A percentile compares a stretch with the other conserved stretches of the same genome.
Evolutionary conservation across 2,113 vertebrate genomes (phyloP).

Genomic region (Gallinago paraguaiae): DNA sequence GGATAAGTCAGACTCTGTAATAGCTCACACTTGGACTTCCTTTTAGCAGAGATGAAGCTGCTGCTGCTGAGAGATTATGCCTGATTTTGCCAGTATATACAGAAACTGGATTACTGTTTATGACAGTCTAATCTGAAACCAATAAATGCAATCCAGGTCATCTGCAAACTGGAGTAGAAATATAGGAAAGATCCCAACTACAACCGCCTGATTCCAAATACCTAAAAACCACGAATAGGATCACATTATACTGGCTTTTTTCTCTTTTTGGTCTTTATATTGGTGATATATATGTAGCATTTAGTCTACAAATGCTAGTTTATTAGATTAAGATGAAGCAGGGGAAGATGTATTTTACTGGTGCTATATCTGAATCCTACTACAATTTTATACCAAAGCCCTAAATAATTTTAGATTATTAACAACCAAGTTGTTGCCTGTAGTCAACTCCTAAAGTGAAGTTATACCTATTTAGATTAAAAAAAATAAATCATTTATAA

Average conservation of each 20-base stretch:
- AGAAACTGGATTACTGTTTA: neutral
- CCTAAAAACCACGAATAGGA: neutral
- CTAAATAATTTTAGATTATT: neutral
- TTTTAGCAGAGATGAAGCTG: neutral
- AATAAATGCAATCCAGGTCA: neutral
- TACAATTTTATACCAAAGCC: neutral
- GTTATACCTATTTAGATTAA: neutral
- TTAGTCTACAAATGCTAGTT: neutral
- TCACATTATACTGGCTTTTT: neutral
- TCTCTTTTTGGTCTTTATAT: neutral
- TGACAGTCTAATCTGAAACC: neutral
- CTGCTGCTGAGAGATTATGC: neutral
- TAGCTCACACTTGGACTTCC: slow-evolving; percentile 17
- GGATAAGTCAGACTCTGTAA: neutral
- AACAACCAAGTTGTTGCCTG: neutral
- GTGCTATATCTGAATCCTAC: neutral
- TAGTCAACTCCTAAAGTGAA: neutral
- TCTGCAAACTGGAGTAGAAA: neutral
- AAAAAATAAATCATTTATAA: neutral
- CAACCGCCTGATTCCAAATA: neutral
- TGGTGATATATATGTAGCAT: neutral
- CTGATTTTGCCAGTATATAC: neutral
- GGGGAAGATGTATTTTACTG: neutral
- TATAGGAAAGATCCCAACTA: neutral
- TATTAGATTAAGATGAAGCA: neutral